These are phyloP conservation scores for Pilophorus perplexus DNA, from an alignment of 2,888 invertebrate species.

Conservation along the genomic window DNA sequence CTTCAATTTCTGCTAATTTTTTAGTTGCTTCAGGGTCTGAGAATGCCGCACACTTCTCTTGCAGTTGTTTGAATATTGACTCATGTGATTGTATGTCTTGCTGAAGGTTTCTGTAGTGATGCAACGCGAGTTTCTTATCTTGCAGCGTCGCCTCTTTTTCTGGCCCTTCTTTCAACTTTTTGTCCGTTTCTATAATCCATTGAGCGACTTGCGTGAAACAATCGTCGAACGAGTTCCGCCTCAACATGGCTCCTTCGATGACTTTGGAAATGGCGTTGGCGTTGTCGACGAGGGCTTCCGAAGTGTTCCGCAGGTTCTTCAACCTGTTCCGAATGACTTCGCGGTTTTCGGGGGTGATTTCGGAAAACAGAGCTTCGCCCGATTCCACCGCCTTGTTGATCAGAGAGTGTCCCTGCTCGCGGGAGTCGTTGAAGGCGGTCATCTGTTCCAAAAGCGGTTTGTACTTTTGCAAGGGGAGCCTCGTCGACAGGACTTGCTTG, in stretches of 20 bases:
- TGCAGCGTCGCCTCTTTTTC: conserved; percentile 75
- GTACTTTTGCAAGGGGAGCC: conserved; percentile 65
- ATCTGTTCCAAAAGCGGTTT: conserved; percentile 73
- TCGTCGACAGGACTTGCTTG: conserved; percentile 69
- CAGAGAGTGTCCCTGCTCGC: conserved; percentile 75
- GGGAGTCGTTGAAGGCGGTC: conserved; percentile 68
- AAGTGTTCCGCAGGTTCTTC: conserved; percentile 73
- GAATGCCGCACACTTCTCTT: conserved; percentile 75
- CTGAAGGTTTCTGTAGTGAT: conserved; percentile 72
- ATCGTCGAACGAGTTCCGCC: conserved; percentile 89
- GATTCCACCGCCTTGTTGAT: conserved; percentile 78
- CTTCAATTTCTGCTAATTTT: conserved; percentile 69
- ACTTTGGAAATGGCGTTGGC: conserved; percentile 81
- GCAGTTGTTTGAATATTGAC: conserved; percentile 77
- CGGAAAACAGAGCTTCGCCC: conserved; percentile 83
- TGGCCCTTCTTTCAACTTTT: conserved; percentile 67
- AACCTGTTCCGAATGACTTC: conserved; percentile 81
- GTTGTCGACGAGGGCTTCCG: conserved; percentile 80
- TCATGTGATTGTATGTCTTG: conserved; percentile 86
- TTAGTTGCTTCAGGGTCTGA: conserved; percentile 76
- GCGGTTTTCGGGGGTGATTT: conserved; percentile 81
- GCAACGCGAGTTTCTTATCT: conserved; percentile 84
- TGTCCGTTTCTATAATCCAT: conserved; percentile 79
- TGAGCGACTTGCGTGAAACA: conserved; percentile 81
- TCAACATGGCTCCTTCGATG: conserved; percentile 83